Evolutionary conservation across 2,888 invertebrate genomes (phyloP), one percentile per base, ranked within the genome.

Genomic region (Drosophila austrosaltans): DNA sequence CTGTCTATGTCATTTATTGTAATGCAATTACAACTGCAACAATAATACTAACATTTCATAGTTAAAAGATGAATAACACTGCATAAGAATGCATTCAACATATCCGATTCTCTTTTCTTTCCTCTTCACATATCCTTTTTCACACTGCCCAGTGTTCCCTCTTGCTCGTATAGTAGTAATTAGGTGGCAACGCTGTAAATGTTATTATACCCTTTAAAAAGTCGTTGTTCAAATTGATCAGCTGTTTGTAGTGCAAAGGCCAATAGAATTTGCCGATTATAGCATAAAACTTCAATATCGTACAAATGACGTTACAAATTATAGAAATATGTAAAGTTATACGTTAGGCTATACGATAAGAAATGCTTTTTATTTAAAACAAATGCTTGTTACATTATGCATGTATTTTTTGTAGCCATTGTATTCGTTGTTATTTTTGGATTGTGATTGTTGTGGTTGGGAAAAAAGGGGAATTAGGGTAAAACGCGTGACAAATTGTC

Each of bases 401-500:
- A 32, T 32, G 32, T 32, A 32, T 32, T 32, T 32, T 32, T 32
- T 36, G 1, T 30, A 30, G 30, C 36, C 2, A 62, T 69, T 58
- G 36, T 16, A 59, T 63, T 54, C 56, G 70, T 56, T 69, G 7
- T 57, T 28, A 16, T 12, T 62, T 62, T 42, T 44, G 22, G 16
- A 48, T 53, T 20, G 12, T 61, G 62, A 42, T 58, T 69, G 42
- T 59, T 61, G 68, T 54, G 60, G 56, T 54, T 20, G 20, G 8
- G 7, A 8, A 6, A 44, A 44, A 8, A 7, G 16, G 16, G 16
- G 2, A 22, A 22, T 48, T 10, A 16, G 12, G 20, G 56, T 58
- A 58, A 66, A 54, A 25, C 59, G 79, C 82, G 78, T 82, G 82
- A 56, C 78, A 77, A 82, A 63, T 58, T 53, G 63, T 69, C 77